Conservation (phyloP, 2,888 invertebrate species). For the Lasioglossum leucozonium region DNA sequence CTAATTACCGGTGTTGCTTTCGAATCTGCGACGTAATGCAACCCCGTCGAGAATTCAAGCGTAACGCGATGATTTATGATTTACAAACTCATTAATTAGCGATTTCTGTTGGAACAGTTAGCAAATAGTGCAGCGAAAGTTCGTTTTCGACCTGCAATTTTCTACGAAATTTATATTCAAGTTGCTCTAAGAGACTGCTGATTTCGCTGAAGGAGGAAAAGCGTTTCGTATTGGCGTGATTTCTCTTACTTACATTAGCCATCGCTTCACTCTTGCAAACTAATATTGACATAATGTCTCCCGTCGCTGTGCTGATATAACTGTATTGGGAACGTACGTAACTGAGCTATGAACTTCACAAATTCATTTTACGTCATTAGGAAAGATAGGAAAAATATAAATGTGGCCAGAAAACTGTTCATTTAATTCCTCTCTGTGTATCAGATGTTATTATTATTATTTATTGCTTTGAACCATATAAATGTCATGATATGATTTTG, state of each 20-base stretch:
- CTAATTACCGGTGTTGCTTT: constrained; percentile 33
- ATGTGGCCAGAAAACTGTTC: not conserved
- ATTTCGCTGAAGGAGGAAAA: not conserved
- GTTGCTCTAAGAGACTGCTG: not conserved
- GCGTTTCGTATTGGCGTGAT: not conserved
- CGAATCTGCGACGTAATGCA: constrained; percentile 19
- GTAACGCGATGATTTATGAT: constrained; percentile 55
- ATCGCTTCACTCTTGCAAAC: not conserved
- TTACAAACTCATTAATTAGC: constrained; percentile 54
- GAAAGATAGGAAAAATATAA: not conserved
- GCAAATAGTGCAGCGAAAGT: constrained; percentile 22
- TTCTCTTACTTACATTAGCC: not conserved
- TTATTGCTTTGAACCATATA: too few species aligned
- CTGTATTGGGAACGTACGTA: not conserved
- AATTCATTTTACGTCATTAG: not conserved
- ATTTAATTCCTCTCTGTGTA: too few species aligned
- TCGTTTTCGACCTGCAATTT: constrained; percentile 22
- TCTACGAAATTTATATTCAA: constrained; percentile 17
- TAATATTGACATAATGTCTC: not conserved
- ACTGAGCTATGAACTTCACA: not conserved
- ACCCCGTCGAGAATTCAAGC: constrained; percentile 23
- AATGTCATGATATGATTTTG: too few species aligned
- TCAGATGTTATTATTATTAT: too few species aligned
- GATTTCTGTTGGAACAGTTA: constrained; percentile 34
- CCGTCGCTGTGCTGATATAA: not conserved